Base-by-base conservation (phyloP, 2,113 vertebrate species). In the Epinephelus lanceolatus region DNA sequence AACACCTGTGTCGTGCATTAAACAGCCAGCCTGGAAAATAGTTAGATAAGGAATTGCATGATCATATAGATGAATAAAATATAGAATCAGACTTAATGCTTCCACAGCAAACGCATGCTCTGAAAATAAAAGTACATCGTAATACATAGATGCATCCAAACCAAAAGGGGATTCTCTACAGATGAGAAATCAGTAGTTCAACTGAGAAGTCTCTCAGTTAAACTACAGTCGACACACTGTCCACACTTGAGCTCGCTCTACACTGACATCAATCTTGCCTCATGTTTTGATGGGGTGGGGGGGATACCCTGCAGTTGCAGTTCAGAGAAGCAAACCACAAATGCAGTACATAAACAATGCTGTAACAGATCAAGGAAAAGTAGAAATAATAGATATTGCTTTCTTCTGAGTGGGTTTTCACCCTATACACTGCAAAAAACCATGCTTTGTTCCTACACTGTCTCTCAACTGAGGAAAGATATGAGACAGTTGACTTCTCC, bases 401-500 rank as follows among this genome's bases (percentile, higher is more conserved):
- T 65, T 78, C 23, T 71, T 71, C 42, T 76, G 45, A 65, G 61
- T 19, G 8, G n/a, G 68, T 63, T 81, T 84, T 52, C 57, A 65
- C 30, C 21, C 17, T 27, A 5, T 49, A n/a, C 19, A 53, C 3
- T 19, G 25, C 49, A 49, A 47, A 53, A 55, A 11, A 42, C 3
- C 3, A 27, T 15, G 10, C 45, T 72, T 79, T 80, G 75, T 78
- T 71, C 33, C 80, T 21, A 9, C 37, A 19, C 53, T 45, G 49
- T 19, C 30, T 42, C 21, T 56, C 74, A 61, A n/a, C 37, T 8
- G 19, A 14, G 19, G 6, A 27, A 30, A 67, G 37, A 69, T 33
- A 17, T 18, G 56, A 53, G 12, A 11, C 47, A 61, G 18, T 1
- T 17, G 30, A 63, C 18, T 56, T 27, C 30, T 74, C 60, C 1